Evolutionary conservation across 2,888 invertebrate species (phyloP).

Genomic region (Achlya flavicornis): DNA sequence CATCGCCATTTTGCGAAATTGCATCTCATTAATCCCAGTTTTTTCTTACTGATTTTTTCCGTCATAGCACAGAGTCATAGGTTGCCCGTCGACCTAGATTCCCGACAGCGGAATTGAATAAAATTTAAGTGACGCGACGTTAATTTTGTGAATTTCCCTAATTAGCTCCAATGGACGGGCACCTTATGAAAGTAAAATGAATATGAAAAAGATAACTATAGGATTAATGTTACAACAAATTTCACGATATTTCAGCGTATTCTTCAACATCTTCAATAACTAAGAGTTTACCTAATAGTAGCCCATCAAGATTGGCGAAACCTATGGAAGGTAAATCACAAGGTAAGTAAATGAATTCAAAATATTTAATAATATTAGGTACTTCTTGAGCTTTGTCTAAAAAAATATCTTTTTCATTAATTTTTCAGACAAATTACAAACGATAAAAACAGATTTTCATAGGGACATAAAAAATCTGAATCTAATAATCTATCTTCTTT

Average conservation of each 20-base stretch:
- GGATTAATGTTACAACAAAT: background rate
- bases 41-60: no score
- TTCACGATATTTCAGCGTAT: conserved; percentile 16
- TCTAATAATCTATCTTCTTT: background rate
- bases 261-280: conserved; percentile 13
- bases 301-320: conserved; percentile 15
- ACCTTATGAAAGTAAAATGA: no score
- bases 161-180: no score
- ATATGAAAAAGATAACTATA: no score
- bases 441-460: background rate
- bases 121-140: no score
- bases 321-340: conserved; percentile 10
- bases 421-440: conserved; percentile 5
- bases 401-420: background rate
- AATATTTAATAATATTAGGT: background rate
- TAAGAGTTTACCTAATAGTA: conserved; percentile 13
- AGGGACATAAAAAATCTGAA: conserved; percentile 1
- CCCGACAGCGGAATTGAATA: no score
- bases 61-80: no score
- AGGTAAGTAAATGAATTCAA: conserved; percentile 13
- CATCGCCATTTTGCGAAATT: background rate
- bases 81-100: no score
- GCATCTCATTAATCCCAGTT: no score
- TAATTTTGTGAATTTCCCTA: no score
- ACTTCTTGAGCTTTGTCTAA: background rate